Evolutionary conservation across 2,888 invertebrate genomes (phyloP), one percentile per base, ranked within the genome.

Genomic region (Epinotia demarniana): DNA sequence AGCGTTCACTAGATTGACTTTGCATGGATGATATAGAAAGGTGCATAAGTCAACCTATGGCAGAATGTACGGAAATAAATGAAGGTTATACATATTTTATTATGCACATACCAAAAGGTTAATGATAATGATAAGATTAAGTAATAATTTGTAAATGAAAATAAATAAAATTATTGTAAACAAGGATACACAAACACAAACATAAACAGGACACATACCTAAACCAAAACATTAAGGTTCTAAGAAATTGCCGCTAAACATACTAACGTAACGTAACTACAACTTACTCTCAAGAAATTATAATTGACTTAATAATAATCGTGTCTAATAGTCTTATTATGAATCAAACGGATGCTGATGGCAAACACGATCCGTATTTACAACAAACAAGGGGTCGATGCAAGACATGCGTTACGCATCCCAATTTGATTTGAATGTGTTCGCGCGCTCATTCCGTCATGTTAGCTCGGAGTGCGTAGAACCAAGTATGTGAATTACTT

Each of bases 311-410:
- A 16, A 53, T 53, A 67, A 53, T 67, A 60, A 60, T 69, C 69
- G 43, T 58, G 58, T 58, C 69, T 69, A 39, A 39, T 39, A 39
- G 8, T 39, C 39, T 39, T 58, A 68, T 68, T 68, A 68, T 68
- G 69, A 46, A n/a, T 46, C n/a, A 13, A 46, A 27, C 69, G 69
- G 69, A 69, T 60, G 58, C 58, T 27, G n/a, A n/a, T n/a, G 60
- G 69, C 58, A 27, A 60, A 69, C 69, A 69, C 58, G 69, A 69
- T 60, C 46, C n/a, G 43, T 58, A 60, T 46, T 53, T n/a, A 46
- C 58, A 46, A 46, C 58, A 69, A 60, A 46, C 43, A 46, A n/a
- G n/a, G 53, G n/a, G n/a, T 53, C n/a, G 53, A 53, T 53, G n/a
- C 53, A n/a, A 53, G 53, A 53, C 13, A 8, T n/a, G 2, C 53